Base-by-base conservation (phyloP, 2,888 invertebrate species). In the Ypsolopha scabrella region DNA sequence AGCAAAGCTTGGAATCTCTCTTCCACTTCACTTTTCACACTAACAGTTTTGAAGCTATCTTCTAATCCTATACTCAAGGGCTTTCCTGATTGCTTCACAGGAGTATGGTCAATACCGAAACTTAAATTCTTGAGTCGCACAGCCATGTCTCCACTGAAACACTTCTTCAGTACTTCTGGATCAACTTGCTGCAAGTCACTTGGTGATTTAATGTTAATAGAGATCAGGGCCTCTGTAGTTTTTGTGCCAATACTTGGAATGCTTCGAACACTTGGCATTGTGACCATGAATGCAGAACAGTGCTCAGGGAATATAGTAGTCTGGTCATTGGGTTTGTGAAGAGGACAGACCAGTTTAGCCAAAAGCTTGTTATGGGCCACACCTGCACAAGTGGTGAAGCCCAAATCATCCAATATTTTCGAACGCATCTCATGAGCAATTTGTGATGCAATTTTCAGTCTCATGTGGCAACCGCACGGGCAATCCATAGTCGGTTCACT, bases 311-410 rank as follows among this genome's bases (percentile, higher is more conserved):
- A 92, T 57, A 95, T 81, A 34, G 91, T 88, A 0, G 95, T 94
- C 75, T 96, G 95, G 65, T 94, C 90, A 72, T 95, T 92, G 6
- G 96, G 95, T 72, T 94, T 94, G 67, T 94, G 88, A 57, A 90
- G 78, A 41, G 89, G 87, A 57, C 93, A 92, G 48, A 89, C 91
- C 56, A 96, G 77, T 79, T 96, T 96, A 2, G 95, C 92, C 65
- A 95, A 73, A 54, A 95, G 75, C 78, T 96, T 96, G 72, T 95
- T 96, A 63, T 94, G 93, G 37, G 93, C 91, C 55, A 95, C 89
- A 48, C 96, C 96, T 38, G 94, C 94, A 82, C 94, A 94, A 60
- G 91, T 90, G 2, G 94, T 94, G 54, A 94, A 88, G 50, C 92
- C 90, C 58, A 95, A 80, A 57, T 93, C 91, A 53, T 88, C 82